These are phyloP conservation scores for Sarcophaga rosellei DNA, from an alignment of 2,888 invertebrate genomes.

Conservation along the genomic window DNA sequence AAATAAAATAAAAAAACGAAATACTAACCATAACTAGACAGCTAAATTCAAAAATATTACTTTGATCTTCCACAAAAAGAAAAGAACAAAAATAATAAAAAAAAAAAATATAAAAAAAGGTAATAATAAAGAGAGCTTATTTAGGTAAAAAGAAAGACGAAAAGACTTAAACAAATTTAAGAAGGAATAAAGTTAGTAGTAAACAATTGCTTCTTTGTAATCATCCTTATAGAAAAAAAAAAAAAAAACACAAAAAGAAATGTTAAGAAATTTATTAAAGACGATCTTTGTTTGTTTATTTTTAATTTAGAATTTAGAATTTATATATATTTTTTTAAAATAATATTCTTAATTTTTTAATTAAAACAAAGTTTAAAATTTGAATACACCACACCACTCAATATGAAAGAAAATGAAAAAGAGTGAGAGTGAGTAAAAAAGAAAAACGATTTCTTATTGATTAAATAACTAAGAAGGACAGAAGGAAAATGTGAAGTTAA, in stretches of 20 bases:
- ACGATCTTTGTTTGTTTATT: slow-evolving; percentile 69
- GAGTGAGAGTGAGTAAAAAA: background rate
- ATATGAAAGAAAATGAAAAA: too few relatives aligned
- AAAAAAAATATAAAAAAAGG: too few relatives aligned
- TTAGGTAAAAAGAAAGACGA: slow-evolving; percentile 41
- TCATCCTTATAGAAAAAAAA: slow-evolving; percentile 23
- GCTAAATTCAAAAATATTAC: too few relatives aligned
- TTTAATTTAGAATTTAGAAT: slow-evolving; percentile 49
- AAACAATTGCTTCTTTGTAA: slow-evolving; percentile 21
- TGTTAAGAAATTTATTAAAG: slow-evolving; percentile 69
- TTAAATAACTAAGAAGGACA: too few relatives aligned
- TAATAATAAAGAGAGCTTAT: slow-evolving; percentile 10
- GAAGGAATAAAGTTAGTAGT: background rate
- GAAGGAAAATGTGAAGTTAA: too few relatives aligned
- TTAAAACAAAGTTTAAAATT: slow-evolving; percentile 54
- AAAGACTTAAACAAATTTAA: slow-evolving; percentile 59
- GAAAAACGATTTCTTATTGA: slow-evolving; percentile 44
- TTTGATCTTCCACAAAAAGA: slow-evolving; percentile 61
- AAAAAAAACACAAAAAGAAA: slow-evolving; percentile 61
- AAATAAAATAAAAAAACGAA: too few relatives aligned
- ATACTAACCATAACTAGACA: too few relatives aligned
- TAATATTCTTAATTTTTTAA: slow-evolving; percentile 58
- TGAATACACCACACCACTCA: background rate
- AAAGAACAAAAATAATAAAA: too few relatives aligned
- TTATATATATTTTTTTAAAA: slow-evolving; percentile 24